Evolutionary conservation across 2,113 vertebrate genomes (phyloP).

Genomic region (Elachura formosa): DNA sequence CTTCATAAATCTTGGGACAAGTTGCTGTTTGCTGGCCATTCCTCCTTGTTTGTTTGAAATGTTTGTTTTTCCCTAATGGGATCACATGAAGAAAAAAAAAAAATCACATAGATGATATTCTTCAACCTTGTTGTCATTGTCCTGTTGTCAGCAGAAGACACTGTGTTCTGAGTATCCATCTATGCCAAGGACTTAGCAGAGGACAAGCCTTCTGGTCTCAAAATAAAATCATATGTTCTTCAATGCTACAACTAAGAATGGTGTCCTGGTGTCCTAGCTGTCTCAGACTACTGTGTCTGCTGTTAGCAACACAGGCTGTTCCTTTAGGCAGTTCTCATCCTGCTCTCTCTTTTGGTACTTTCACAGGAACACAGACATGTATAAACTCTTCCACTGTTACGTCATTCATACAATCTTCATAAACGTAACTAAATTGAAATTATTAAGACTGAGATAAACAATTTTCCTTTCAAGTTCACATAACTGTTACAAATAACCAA

Average conservation of each 20-base stretch:
- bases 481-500: not conserved
- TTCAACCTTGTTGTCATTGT: fast-evolving
- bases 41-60: not conserved
- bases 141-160: not conserved
- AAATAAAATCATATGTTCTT: not conserved
- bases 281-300: not conserved
- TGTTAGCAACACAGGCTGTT: not conserved
- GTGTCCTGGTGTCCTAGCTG: too few relatives aligned
- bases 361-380: fast-evolving
- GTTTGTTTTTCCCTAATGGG: not conserved
- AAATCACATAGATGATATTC: not conserved
- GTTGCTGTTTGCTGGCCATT: not conserved
- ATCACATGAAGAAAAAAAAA: not conserved
- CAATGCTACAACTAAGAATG: not conserved
- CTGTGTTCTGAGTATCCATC: not conserved
- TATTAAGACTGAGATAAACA: not conserved
- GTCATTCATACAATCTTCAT: not conserved
- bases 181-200: not conserved
- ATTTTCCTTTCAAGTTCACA: not conserved
- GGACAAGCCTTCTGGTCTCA: not conserved
- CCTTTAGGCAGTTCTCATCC: not conserved
- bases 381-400: not conserved
- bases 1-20: not conserved
- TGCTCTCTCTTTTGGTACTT: not conserved
- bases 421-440: not conserved